Percentiles rank a stretch among this genome's conserved stretches.
phyloP scores from a whole-genome alignment of 2,888 invertebrate species.

The Acronicta psi region DNA sequence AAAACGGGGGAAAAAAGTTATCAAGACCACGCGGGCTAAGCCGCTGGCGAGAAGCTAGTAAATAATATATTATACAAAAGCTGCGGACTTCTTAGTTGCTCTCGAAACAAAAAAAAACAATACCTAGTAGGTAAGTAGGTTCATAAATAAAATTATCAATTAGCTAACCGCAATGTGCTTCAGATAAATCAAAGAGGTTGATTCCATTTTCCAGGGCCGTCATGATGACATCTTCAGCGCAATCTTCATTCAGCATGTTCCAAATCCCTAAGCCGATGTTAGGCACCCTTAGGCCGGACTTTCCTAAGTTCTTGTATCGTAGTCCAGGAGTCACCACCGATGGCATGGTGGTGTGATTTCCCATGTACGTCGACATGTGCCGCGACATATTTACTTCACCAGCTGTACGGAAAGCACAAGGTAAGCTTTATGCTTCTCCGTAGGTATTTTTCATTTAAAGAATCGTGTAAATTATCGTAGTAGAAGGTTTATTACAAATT shows the following conservation, averaged over 20 bases:
- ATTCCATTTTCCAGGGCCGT: conserved; percentile 98
- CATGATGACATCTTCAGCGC: conserved; percentile 97
- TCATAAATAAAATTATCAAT: neutral
- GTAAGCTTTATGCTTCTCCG: no score
- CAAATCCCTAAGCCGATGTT: conserved; percentile 98
- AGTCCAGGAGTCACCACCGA: conserved; percentile 94
- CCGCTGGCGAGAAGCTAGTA: no score
- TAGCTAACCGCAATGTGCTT: conserved; percentile 94
- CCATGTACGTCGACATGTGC: conserved; percentile 86
- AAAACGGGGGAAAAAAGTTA: no score
- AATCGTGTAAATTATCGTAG: neutral
- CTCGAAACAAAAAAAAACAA: no score
- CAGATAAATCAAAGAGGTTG: conserved; percentile 98
- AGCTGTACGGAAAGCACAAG: conserved; percentile 56
- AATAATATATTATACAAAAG: no score
- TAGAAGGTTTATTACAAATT: no score
- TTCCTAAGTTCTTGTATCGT: conserved; percentile 97
- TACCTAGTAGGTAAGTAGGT: no score
- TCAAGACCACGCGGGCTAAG: no score
- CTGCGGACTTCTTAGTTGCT: no score
- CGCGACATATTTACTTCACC: conserved; percentile 80
- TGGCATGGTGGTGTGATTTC: conserved; percentile 90
- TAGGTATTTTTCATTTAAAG: neutral
- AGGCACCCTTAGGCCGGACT: conserved; percentile 97
- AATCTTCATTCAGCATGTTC: conserved; percentile 95